phyloP scores from a whole-genome alignment of 2,113 vertebrate species.

The Heloderma charlesbogerti region DNA sequence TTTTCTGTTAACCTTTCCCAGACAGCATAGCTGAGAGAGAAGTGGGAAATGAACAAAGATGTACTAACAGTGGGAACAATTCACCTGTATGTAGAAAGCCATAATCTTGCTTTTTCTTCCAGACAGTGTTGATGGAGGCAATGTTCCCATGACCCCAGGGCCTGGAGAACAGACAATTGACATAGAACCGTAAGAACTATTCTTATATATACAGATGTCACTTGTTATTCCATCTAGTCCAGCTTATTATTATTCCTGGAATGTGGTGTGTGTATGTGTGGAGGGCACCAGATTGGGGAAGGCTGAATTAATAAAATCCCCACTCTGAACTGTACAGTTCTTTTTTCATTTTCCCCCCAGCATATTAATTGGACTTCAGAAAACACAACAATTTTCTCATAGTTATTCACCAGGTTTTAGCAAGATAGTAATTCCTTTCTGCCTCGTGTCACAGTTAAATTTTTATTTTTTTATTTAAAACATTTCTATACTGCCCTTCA shows the following conservation, averaged over 20 bases:
- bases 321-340: not conserved
- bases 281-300: not conserved
- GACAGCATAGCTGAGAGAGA: not conserved
- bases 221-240: not conserved
- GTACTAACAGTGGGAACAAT: not conserved
- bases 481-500: too few species aligned
- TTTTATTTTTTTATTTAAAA: not conserved
- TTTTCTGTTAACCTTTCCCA: not conserved
- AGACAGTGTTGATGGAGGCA: slow-evolving; percentile 82
- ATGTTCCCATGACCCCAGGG: slow-evolving; percentile 75
- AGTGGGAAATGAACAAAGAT: not conserved
- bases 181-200: slow-evolving; percentile 86
- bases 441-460: not conserved
- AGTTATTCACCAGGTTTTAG: not conserved
- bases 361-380: not conserved
- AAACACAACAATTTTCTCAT: not conserved
- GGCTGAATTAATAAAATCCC: not conserved
- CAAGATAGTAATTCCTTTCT: not conserved
- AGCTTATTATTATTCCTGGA: not conserved
- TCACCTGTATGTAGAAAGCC: slow-evolving; percentile 1
- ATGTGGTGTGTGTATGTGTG: not conserved
- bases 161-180: slow-evolving; percentile 83
- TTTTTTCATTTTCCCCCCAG: not conserved
- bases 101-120: slow-evolving; percentile 65
- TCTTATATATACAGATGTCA: not conserved